These are phyloP conservation scores for Amphipyra tragopoginis DNA, from an alignment of 2,888 invertebrate species.

Conservation along the genomic window DNA sequence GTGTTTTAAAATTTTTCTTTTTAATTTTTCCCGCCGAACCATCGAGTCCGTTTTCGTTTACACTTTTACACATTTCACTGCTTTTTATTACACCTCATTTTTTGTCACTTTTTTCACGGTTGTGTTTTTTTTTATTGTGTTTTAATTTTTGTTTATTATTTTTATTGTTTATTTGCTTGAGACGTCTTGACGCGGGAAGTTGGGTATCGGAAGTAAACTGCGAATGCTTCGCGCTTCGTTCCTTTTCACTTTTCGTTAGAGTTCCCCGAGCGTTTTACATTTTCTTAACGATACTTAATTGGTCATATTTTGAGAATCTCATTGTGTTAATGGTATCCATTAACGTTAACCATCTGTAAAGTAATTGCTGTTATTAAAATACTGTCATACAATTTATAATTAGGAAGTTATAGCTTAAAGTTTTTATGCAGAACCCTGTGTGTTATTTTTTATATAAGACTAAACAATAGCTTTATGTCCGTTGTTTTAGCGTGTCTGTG, in stretches of 20 bases:
- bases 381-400: not conserved
- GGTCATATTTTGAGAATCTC: slow-evolving; percentile 8
- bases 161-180: slow-evolving; percentile 56
- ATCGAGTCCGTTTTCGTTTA: slow-evolving; percentile 67
- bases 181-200: slow-evolving; percentile 79
- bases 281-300: slow-evolving; percentile 49
- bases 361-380: slow-evolving; percentile 27
- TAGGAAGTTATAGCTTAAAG: not conserved
- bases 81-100: slow-evolving; percentile 63
- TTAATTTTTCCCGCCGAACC: slow-evolving; percentile 74
- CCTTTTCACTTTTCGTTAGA: slow-evolving; percentile 83
- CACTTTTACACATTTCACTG: slow-evolving; percentile 71
- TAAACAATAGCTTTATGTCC: slow-evolving; percentile 29
- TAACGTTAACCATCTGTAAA: slow-evolving; percentile 40
- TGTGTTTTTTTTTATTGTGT: slow-evolving; percentile 45
- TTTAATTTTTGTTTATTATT: slow-evolving; percentile 50
- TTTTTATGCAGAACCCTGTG: slow-evolving; percentile 35
- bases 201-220: slow-evolving; percentile 82
- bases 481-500: slow-evolving; percentile 43
- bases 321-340: slow-evolving; percentile 10
- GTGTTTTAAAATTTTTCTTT: slow-evolving; percentile 77
- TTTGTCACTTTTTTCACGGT: slow-evolving; percentile 42
- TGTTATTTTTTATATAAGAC: slow-evolving; percentile 4
- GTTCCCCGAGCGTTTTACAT: slow-evolving; percentile 59
- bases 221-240: slow-evolving; percentile 65